Evolutionary conservation across 2,113 vertebrate species (phyloP).

Genomic region (Himantopus leucocephalus): DNA sequence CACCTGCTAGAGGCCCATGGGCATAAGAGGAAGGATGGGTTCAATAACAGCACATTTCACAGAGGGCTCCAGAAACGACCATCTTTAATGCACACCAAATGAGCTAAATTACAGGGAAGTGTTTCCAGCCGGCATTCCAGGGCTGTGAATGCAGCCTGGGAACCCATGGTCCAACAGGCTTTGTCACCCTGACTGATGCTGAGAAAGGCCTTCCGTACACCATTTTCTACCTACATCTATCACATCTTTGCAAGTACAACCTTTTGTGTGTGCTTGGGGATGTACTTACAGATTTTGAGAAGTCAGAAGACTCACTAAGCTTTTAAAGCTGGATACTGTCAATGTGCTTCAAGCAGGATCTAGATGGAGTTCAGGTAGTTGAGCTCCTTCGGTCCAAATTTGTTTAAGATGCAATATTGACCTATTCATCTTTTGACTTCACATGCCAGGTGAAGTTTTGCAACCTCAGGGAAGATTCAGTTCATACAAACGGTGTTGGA

Average conservation of each 20-base stretch:
- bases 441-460: background rate
- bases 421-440: background rate
- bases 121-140: slow-evolving; percentile 8
- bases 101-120: slow-evolving; percentile 10
- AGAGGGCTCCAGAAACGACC: background rate
- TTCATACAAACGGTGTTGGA: background rate
- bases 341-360: background rate
- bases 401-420: background rate
- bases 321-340: background rate
- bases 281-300: background rate
- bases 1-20: background rate
- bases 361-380: background rate
- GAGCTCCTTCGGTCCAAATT: background rate
- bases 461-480: background rate
- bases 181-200: background rate
- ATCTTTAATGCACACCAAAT: background rate
- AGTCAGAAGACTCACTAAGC: background rate
- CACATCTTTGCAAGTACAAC: background rate
- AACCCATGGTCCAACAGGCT: background rate
- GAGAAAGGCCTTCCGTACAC: background rate
- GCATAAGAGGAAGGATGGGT: background rate
- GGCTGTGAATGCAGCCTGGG: background rate
- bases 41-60: background rate
- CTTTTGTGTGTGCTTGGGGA: background rate
- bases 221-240: background rate